Base-by-base conservation (phyloP, 1,140 invertebrate species). In the Kradibia gibbosae region DNA sequence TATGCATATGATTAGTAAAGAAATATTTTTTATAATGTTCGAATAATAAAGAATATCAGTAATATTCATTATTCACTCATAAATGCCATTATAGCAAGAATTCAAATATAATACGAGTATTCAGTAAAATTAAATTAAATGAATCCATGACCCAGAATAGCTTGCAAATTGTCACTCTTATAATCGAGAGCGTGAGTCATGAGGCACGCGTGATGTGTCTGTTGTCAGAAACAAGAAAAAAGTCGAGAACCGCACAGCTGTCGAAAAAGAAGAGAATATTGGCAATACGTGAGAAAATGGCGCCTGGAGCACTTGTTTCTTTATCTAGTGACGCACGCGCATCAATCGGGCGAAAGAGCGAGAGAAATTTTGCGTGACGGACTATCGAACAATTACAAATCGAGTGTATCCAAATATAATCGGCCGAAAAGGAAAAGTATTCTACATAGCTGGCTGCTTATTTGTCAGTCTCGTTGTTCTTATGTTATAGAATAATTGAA, bases 391-490 rank as follows among this genome's bases (percentile, higher is more conserved):
- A 82, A 84, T 84, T 80, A 77, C 62, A 60, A 48, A 42, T 81
- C 42, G 77, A 65, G 74, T 70, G 83, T 75, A 45, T 42, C 25
- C 31, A 34, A 15, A 70, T 22, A 36, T 31, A 1, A 13, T 22
- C 28, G 15, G 5, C 1, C 11, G n/a, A 28, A 25, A 8, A 42
- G 67, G 45, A 53, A 55, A n/a, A 4, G 31, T 17, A 20, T 7
- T 36, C 31, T 36, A 48, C 20, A 4, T 39, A 10, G 3, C 31
- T 53, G 10, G 50, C 53, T 28, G 36, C 39, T 78, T 65, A 74
- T 85, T 86, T 84, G 70, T 83, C 82, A 42, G 60, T 15, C 83
- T 84, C 83, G 83, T 87, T 85, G 73, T 87, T 84, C 86, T 87
- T 85, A 85, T 79, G 65, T 86, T 83, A 74, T 50, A 78, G 34